Evolutionary conservation across 1,140 invertebrate genomes (phyloP).

Genomic region (Ditylenchus dipsaci): DNA sequence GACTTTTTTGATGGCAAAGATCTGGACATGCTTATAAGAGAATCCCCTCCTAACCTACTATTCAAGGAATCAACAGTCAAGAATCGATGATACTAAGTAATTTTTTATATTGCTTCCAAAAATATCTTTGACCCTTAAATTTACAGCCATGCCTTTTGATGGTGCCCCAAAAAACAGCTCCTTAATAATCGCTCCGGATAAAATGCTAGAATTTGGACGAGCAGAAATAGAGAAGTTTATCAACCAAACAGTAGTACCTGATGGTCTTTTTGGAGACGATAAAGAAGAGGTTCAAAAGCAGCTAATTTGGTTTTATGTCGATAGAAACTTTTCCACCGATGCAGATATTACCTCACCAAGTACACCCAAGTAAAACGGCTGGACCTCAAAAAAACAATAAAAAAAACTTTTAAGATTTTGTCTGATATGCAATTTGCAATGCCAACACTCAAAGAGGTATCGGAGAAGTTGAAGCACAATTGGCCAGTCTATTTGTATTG

Average conservation of each 20-base stretch:
- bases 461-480: constrained; percentile 25
- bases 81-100: constrained; percentile 28
- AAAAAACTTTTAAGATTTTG: too few species aligned
- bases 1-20: constrained; percentile 40
- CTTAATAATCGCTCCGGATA: constrained; percentile 26
- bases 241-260: constrained; percentile 16
- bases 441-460: constrained; percentile 29
- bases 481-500: constrained; percentile 33
- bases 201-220: constrained; percentile 23
- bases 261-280: constrained; percentile 27
- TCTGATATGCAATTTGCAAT: constrained; percentile 36
- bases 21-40: constrained; percentile 19
- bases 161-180: constrained; percentile 19
- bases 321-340: constrained; percentile 14
- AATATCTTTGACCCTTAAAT: not conserved
- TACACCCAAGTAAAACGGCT: too few species aligned
- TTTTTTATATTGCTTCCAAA: not conserved
- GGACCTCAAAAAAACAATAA: too few species aligned
- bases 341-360: not conserved
- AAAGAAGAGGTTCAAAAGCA: constrained; percentile 24
- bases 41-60: constrained; percentile 29
- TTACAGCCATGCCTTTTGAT: constrained; percentile 33
- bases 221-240: constrained; percentile 28
- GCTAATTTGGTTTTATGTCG: constrained; percentile 32
- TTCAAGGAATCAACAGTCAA: constrained; percentile 34